A percentile compares a stretch with the other conserved stretches of the same genome.
These are phyloP conservation scores for Notolepis coatsorum DNA, from an alignment of 2,797 vertebrate species.

Conservation along the genomic window DNA sequence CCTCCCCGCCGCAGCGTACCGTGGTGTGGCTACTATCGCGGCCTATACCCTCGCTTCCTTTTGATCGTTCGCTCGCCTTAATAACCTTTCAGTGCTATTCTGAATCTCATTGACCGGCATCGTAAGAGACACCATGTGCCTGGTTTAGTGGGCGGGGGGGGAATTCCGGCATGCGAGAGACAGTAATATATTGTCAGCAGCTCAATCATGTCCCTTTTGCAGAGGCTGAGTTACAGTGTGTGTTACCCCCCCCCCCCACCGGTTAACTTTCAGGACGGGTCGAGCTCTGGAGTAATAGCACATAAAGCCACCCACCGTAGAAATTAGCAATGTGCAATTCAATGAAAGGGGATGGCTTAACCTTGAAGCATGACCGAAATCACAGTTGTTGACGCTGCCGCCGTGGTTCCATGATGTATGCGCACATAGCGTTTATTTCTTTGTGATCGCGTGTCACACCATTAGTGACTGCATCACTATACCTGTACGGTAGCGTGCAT, in stretches of 20 bases:
- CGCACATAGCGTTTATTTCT: too few relatives aligned
- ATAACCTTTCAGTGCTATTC: constrained; percentile 49
- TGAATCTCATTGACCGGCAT: constrained; percentile 51
- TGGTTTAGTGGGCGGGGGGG: constrained; percentile 45
- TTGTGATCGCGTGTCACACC: too few relatives aligned
- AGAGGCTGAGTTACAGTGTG: constrained; percentile 29
- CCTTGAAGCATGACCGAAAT: constrained; percentile 19
- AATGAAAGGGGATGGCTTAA: constrained; percentile 23
- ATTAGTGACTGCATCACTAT: too few relatives aligned
- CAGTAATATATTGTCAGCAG: constrained; percentile 53
- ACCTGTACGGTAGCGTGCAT: too few relatives aligned
- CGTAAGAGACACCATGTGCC: constrained; percentile 65
- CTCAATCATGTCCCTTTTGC: constrained; percentile 39
- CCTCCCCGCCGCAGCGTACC: not conserved
- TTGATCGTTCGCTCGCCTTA: constrained; percentile 51
- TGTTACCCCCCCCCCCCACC: constrained; percentile 36
- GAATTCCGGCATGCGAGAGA: constrained; percentile 44
- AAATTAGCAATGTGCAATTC: constrained; percentile 29
- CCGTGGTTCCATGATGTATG: not conserved
- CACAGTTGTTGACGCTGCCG: not conserved
- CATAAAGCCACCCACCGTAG: constrained; percentile 25
- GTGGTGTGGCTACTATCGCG: not conserved
- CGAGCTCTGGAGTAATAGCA: constrained; percentile 37
- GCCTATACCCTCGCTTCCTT: constrained; percentile 29
- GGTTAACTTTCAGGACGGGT: constrained; percentile 48